Conservation (phyloP, 1,140 invertebrate genomes). For the Heliconius himera region DNA sequence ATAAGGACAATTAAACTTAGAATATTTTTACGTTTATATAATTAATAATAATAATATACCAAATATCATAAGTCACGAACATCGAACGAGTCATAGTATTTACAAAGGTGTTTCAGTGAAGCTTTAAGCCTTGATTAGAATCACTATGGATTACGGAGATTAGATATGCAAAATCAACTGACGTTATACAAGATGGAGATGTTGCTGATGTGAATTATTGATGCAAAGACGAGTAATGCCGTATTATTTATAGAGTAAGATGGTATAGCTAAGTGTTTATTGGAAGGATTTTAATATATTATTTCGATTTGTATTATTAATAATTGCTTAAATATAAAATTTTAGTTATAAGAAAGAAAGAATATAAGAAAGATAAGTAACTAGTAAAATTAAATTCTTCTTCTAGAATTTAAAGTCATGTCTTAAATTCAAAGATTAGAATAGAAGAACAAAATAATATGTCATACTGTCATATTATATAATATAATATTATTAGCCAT, state of each 20-base stretch:
- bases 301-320: background rate
- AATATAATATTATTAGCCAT: too few relatives aligned
- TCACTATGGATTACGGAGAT: conserved; percentile 24
- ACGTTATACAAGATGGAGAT: conserved; percentile 13
- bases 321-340: too few relatives aligned
- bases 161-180: conserved; percentile 29
- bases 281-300: background rate
- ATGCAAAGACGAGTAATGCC: background rate
- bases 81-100: background rate
- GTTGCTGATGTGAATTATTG: conserved; percentile 18
- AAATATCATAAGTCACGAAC: background rate
- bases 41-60: too few relatives aligned
- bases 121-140: conserved; percentile 22
- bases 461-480: too few relatives aligned
- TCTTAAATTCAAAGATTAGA: too few relatives aligned
- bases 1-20: too few relatives aligned
- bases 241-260: background rate
- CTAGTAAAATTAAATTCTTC: too few relatives aligned
- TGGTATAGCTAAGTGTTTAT: background rate
- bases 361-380: too few relatives aligned
- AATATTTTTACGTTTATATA: too few relatives aligned
- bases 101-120: background rate
- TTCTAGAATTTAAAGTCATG: too few relatives aligned
- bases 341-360: too few relatives aligned
- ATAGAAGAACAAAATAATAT: too few relatives aligned